Percentiles rank a stretch among this genome's conserved stretches.
Evolutionary conservation across 2,888 invertebrate genomes (phyloP).

Genomic region (Drosophila demipolita): DNA sequence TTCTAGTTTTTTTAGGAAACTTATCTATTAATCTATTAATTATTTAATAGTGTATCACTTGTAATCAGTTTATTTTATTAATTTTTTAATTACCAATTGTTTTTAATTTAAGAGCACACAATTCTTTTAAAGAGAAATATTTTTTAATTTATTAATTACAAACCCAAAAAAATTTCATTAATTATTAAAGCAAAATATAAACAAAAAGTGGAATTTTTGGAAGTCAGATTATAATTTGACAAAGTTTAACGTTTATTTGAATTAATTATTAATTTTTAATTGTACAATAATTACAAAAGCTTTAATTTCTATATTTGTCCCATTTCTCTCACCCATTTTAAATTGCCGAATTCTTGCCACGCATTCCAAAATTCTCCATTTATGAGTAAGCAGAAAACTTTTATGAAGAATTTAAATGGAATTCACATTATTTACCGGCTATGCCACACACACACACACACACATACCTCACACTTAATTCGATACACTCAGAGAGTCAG

Average conservation of each 20-base stretch:
- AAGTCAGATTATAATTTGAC: background rate
- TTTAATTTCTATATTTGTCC: background rate
- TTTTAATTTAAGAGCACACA: background rate
- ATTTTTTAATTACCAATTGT: fast-evolving
- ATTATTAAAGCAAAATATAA: background rate
- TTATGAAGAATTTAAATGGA: background rate
- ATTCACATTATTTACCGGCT: slow-evolving; percentile 14
- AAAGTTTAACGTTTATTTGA: background rate
- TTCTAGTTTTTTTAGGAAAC: background rate
- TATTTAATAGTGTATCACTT: background rate
- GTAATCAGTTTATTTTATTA: background rate
- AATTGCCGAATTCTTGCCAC: background rate
- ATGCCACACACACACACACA: background rate
- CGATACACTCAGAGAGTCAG: slow-evolving; percentile 5
- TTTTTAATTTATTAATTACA: background rate
- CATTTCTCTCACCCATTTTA: background rate
- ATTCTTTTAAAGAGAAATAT: background rate
- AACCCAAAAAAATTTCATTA: background rate
- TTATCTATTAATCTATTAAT: background rate
- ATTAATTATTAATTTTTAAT: background rate
- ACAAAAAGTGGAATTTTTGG: background rate
- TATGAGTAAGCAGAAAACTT: slow-evolving; percentile 8
- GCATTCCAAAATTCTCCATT: background rate
- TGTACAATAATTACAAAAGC: background rate
- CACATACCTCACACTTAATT: slow-evolving; percentile 2